These are phyloP conservation scores for Lepus timidus DNA, from an alignment of 2,113 vertebrate genomes.

Conservation along the genomic window DNA sequence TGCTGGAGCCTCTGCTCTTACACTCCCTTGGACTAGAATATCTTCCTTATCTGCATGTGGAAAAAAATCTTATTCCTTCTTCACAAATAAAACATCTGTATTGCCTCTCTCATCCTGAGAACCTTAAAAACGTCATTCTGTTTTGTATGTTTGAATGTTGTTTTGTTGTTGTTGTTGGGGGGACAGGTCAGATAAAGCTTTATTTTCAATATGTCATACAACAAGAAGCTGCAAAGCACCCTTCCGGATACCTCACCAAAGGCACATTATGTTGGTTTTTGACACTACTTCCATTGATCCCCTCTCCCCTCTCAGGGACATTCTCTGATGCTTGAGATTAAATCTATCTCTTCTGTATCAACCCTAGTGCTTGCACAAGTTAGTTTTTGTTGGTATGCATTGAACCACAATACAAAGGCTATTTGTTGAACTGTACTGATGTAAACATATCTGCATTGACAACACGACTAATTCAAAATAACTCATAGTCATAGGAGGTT, in stretches of 20 bases:
- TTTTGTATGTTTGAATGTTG: not conserved
- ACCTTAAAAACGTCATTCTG: not conserved
- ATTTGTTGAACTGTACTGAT: not conserved
- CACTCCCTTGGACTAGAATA: not conserved
- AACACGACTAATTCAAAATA: not conserved
- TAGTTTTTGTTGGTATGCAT: not conserved
- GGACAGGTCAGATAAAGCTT: not conserved
- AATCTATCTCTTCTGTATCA: slow-evolving; percentile 29
- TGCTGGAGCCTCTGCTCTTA: not conserved
- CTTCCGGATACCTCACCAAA: not conserved
- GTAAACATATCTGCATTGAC: not conserved
- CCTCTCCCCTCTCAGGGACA: not conserved
- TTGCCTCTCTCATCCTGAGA: not conserved
- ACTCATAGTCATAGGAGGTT: not conserved
- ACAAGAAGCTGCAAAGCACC: not conserved
- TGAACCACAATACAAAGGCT: not conserved
- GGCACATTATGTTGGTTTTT: not conserved
- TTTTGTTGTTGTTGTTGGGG: not conserved
- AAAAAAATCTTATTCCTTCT: not conserved
- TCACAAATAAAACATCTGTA: not conserved
- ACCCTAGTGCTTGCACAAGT: not conserved
- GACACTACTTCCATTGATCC: not conserved
- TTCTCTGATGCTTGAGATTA: slow-evolving; percentile 44
- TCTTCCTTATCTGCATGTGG: not conserved
- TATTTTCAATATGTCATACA: not conserved